Evolutionary conservation across 2,113 vertebrate species (phyloP).

Genomic region (Sceloporus tristichus): DNA sequence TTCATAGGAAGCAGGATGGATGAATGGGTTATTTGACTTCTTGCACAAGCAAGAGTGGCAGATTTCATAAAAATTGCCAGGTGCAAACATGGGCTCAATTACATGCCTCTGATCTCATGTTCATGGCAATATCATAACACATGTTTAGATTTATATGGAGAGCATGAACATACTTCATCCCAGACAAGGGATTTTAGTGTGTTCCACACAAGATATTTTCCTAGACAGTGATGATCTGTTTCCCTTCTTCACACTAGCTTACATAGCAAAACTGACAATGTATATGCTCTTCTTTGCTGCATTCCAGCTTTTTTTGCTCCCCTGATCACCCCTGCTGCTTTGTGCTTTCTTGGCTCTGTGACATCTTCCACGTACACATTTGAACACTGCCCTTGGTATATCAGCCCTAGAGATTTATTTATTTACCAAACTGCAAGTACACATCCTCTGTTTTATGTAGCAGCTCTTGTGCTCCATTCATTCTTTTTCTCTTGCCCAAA

Average conservation of each 20-base stretch:
- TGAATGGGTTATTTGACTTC: background rate
- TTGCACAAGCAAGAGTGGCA: too few relatives aligned
- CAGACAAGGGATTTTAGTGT: background rate
- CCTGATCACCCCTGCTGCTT: background rate
- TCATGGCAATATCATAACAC: background rate
- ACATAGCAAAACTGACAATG: background rate
- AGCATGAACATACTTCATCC: background rate
- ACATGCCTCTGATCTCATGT: background rate
- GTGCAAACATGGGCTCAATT: background rate
- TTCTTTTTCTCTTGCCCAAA: background rate
- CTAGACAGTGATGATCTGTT: background rate
- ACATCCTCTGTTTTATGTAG: background rate
- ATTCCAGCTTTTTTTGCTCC: background rate
- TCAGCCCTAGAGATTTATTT: background rate
- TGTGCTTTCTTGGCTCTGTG: background rate
- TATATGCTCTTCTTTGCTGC: background rate
- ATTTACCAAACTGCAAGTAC: background rate
- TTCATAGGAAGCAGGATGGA: background rate
- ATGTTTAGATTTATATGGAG: background rate
- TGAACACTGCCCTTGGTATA: background rate
- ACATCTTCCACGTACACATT: background rate
- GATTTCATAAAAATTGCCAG: background rate
- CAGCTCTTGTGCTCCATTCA: background rate
- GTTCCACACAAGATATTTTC: background rate
- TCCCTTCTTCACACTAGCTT: background rate